These are phyloP conservation scores for Lypha dubia DNA, from an alignment of 2,888 invertebrate genomes.

Conservation along the genomic window DNA sequence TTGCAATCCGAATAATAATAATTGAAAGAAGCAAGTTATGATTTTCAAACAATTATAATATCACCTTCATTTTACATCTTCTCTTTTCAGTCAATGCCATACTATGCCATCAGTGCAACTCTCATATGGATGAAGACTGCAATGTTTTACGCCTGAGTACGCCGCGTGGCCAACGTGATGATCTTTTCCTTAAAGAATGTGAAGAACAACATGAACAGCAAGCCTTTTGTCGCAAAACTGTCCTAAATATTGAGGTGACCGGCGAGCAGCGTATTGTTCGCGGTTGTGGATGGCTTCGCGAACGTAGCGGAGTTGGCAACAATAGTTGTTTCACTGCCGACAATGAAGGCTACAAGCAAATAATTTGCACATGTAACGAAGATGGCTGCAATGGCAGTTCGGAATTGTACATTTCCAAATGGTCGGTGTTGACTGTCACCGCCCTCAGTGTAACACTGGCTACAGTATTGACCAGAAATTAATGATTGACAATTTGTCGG, in stretches of 20 bases:
- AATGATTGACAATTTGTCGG: background rate
- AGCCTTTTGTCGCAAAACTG: conserved; percentile 88
- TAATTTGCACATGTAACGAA: conserved; percentile 86
- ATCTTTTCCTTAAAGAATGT: conserved; percentile 84
- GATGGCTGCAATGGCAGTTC: conserved; percentile 86
- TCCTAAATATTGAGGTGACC: conserved; percentile 85
- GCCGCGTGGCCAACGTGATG: conserved; percentile 81
- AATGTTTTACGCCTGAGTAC: conserved; percentile 85
- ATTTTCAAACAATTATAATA: background rate
- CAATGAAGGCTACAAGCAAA: conserved; percentile 87
- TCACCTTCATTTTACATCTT: background rate
- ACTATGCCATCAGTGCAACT: conserved; percentile 90
- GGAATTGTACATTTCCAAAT: conserved; percentile 46
- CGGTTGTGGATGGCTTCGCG: conserved; percentile 86
- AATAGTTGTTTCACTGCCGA: conserved; percentile 86
- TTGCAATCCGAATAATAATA: no score
- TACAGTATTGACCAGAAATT: conserved; percentile 68
- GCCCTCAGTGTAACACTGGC: conserved; percentile 69
- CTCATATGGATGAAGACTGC: conserved; percentile 88
- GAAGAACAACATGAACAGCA: conserved; percentile 77
- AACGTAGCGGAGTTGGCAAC: conserved; percentile 77
- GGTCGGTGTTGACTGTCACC: conserved; percentile 66
- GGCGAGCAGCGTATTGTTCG: conserved; percentile 84
- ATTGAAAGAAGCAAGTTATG: no score
- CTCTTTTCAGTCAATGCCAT: conserved; percentile 84